Base-by-base conservation (phyloP, 2,113 vertebrate species). In the Ivindomyrus marchei region DNA sequence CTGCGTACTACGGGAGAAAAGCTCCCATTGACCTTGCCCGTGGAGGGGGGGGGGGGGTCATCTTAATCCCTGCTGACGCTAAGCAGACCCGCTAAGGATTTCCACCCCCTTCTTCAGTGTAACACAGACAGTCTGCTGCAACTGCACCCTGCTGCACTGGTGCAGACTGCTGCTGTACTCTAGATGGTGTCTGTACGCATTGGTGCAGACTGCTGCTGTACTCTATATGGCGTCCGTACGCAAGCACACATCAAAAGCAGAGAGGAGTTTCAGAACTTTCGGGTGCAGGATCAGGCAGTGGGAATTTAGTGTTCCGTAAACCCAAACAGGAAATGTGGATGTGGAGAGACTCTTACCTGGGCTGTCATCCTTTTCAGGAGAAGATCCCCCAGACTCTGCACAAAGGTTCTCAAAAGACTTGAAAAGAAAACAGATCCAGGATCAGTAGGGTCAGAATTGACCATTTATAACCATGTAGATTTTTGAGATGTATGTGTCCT, bases 391-490 rank as follows among this genome's bases (percentile, higher is more conserved):
- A 90, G 97, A 98, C 94, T 98, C 98, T 96, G 97, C 93, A 47
- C 97, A 97, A 87, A 98, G 95, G 93, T 98, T 99, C 95, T 99
- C 98, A 94, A 97, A 98, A 88, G 98, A 98, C 98, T 99, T 94
- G 91, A 50, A 93, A 87, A 77, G 87, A 92, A 92, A 92, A 88
- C 87, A 66, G 87, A 19, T n/a, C 0, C 24, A 46, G 77, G 27
- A 84, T 46, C n/a, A 47, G 53, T 4, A 46, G 24, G 52, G 17
- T 39, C 31, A 66, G 2, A 27, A 45, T 66, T 8, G 15, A 42
- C 52, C 52, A 39, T 24, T 58, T 15, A 58, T 19, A 36, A 24
- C 17, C 31, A 39, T 27, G 17, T 52, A 88, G 4, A n/a, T 21
- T 46, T 46, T 9, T n/a, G 53, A 62, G 31, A 24, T 36, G 10